Evolutionary conservation across 2,113 vertebrate species (phyloP).

Genomic region (Salminus brasiliensis): DNA sequence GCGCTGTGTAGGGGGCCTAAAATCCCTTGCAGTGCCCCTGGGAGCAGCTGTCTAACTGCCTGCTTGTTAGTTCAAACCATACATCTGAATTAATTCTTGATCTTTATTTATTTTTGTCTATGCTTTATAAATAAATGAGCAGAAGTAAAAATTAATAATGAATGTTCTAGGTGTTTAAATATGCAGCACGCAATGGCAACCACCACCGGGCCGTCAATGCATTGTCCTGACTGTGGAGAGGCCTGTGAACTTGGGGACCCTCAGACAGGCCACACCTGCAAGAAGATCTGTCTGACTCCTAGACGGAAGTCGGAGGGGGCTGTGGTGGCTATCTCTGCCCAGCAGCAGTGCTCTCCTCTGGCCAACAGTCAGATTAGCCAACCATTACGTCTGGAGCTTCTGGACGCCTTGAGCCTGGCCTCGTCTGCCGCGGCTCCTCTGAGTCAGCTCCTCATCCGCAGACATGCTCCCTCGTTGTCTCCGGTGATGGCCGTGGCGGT

Average conservation of each 20-base stretch:
- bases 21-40: too few relatives aligned
- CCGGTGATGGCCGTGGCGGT: neutral
- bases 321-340: conserved; percentile 17
- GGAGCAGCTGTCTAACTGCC: too few relatives aligned
- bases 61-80: too few relatives aligned
- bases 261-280: conserved; percentile 17
- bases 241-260: conserved; percentile 17
- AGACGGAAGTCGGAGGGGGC: conserved; percentile 37
- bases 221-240: conserved; percentile 50
- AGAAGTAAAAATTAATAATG: too few relatives aligned
- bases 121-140: too few relatives aligned
- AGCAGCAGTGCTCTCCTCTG: neutral
- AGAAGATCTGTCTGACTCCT: conserved; percentile 33
- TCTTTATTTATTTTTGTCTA: too few relatives aligned
- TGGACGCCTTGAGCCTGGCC: conserved; percentile 33
- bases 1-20: too few relatives aligned
- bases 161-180: too few relatives aligned
- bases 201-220: neutral
- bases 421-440: conserved; percentile 18
- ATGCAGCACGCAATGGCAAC: conserved; percentile 27
- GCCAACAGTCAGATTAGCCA: neutral
- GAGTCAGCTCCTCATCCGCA: conserved; percentile 36
- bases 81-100: too few relatives aligned
- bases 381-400: conserved; percentile 32
- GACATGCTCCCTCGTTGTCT: conserved; percentile 16